Percentiles rank a stretch among this genome's conserved stretches.
These are phyloP conservation scores for Chionodraco myersi DNA, from an alignment of 2,113 vertebrate species.

Conservation along the genomic window DNA sequence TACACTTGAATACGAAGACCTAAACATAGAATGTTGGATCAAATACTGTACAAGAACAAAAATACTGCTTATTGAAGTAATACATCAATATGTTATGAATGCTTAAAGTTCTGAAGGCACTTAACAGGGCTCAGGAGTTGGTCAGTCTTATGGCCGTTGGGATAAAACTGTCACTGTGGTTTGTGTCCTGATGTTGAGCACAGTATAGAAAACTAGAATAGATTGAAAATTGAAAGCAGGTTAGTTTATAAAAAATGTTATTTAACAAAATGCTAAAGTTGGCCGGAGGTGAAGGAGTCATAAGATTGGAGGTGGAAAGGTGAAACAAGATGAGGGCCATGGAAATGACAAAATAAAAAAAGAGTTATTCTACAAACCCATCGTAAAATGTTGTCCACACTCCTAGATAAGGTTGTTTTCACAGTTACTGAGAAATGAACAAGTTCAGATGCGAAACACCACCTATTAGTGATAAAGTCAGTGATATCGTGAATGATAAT, in stretches of 20 bases:
- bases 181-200: neutral
- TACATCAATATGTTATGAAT: too few relatives aligned
- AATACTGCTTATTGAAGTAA: too few relatives aligned
- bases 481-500: neutral
- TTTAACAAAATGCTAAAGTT: neutral
- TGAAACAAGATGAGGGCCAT: neutral
- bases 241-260: slow-evolving; percentile 2
- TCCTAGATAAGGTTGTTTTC: neutral
- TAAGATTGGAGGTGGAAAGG: neutral
- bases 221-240: neutral
- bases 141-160: too few relatives aligned
- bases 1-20: too few relatives aligned
- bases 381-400: neutral
- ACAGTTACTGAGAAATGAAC: neutral
- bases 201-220: neutral
- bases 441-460: neutral
- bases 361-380: neutral
- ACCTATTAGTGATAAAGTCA: neutral
- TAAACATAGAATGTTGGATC: too few relatives aligned
- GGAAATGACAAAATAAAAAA: neutral
- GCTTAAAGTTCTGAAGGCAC: too few relatives aligned
- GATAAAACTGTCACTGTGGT: too few relatives aligned
- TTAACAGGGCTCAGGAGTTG: too few relatives aligned
- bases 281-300: slow-evolving; percentile 11
- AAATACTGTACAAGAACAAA: too few relatives aligned